Conservation (phyloP, 2,797 vertebrate species). For the Loriculus beryllinus region DNA sequence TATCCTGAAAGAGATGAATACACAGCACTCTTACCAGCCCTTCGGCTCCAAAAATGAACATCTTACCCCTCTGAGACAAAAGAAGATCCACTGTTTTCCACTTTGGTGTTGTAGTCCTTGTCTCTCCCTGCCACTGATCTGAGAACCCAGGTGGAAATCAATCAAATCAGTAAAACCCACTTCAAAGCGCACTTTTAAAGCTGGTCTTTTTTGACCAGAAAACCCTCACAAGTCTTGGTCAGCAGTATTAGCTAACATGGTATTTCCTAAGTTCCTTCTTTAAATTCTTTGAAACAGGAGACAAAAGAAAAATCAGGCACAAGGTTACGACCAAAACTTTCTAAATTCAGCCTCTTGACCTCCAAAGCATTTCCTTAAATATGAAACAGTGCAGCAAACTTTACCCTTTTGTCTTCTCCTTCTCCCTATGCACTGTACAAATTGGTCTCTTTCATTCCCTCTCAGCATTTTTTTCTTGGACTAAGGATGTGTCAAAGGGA, state of each 20-base stretch:
- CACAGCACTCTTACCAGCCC: background rate
- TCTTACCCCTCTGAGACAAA: background rate
- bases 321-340: background rate
- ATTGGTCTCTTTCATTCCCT: background rate
- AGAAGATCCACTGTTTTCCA: background rate
- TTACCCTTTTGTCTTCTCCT: background rate
- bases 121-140: background rate
- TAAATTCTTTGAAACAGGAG: background rate
- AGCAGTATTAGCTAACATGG: background rate
- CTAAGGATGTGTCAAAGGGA: background rate
- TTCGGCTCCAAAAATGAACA: background rate
- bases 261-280: background rate
- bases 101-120: fast-evolving
- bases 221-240: fast-evolving
- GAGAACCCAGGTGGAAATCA: background rate
- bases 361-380: background rate
- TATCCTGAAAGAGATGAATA: background rate
- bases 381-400: background rate
- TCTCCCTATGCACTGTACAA: background rate
- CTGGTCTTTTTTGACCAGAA: background rate
- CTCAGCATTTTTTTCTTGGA: background rate
- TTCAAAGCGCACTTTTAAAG: background rate
- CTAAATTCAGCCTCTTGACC: background rate
- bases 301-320: background rate
- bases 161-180: background rate